phyloP scores from a whole-genome alignment of 2,113 vertebrate genomes.

The Ailuropoda melanoleuca region DNA sequence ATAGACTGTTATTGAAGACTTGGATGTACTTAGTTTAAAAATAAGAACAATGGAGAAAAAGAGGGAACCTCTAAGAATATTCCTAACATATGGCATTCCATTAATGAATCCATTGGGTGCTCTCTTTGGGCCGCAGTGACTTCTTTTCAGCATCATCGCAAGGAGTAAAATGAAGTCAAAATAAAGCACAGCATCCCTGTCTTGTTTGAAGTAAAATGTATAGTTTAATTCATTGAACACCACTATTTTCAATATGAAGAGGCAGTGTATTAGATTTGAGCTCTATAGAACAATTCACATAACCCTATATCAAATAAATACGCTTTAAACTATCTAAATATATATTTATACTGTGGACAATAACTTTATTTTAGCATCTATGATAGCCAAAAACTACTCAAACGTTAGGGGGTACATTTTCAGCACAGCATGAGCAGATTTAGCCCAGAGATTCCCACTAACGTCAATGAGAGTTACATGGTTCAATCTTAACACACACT shows the following conservation, averaged over 20 bases:
- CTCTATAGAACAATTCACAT: not conserved
- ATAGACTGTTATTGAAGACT: not conserved
- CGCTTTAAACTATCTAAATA: slow-evolving; percentile 63
- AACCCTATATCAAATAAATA: slow-evolving; percentile 30
- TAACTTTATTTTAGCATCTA: slow-evolving; percentile 55
- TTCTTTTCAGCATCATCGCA: slow-evolving; percentile 12
- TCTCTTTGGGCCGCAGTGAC: not conserved
- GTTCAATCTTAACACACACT: slow-evolving; percentile 38
- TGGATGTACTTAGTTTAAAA: not conserved
- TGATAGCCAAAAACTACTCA: slow-evolving; percentile 39
- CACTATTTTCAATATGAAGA: slow-evolving; percentile 31
- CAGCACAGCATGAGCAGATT: slow-evolving; percentile 59
- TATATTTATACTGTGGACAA: slow-evolving; percentile 34
- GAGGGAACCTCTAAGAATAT: not conserved
- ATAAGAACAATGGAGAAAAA: not conserved
- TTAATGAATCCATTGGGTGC: not conserved
- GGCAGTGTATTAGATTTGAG: not conserved
- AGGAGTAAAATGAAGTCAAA: slow-evolving; percentile 43
- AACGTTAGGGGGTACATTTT: slow-evolving; percentile 66
- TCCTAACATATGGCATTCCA: not conserved
- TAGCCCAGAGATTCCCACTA: slow-evolving; percentile 65
- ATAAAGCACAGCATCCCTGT: not conserved
- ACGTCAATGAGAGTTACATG: not conserved
- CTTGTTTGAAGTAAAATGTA: slow-evolving; percentile 34
- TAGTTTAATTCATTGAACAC: not conserved